Percentiles rank a stretch among this genome's conserved stretches.
phyloP scores from a whole-genome alignment of 2,888 invertebrate genomes.

The Drosophila melanocephala region DNA sequence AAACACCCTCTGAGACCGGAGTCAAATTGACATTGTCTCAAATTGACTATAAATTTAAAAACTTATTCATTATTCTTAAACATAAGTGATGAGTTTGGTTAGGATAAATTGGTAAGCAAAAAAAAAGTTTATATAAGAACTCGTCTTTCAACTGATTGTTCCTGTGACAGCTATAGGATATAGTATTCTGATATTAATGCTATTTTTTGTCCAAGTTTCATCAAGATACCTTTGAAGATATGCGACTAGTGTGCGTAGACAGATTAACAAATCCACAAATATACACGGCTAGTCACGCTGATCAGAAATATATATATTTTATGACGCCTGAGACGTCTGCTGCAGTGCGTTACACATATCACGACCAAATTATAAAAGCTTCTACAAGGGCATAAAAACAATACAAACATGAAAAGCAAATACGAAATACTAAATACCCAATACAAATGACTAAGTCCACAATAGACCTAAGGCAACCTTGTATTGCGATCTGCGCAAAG shows the following conservation, averaged over 20 bases:
- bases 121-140: rapidly evolving
- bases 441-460: constrained; percentile 16
- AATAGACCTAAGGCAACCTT: constrained; percentile 56
- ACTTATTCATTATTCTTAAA: neutral
- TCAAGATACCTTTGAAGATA: too few species aligned
- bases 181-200: neutral
- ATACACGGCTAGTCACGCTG: neutral
- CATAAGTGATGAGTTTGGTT: neutral
- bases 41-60: neutral
- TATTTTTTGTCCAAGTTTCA: neutral
- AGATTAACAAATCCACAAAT: neutral
- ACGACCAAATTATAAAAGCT: neutral
- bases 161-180: neutral
- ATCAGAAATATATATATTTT: neutral
- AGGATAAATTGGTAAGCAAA: neutral
- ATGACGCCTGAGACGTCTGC: neutral
- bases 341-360: neutral
- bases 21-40: neutral
- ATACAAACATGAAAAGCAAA: constrained; percentile 16
- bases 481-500: constrained; percentile 41
- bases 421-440: constrained; percentile 27
- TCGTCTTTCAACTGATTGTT: neutral
- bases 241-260: neutral
- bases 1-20: neutral
- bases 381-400: constrained; percentile 5